phyloP scores from a whole-genome alignment of 1,140 invertebrate genomes.

The Brachionus paranguensis region DNA sequence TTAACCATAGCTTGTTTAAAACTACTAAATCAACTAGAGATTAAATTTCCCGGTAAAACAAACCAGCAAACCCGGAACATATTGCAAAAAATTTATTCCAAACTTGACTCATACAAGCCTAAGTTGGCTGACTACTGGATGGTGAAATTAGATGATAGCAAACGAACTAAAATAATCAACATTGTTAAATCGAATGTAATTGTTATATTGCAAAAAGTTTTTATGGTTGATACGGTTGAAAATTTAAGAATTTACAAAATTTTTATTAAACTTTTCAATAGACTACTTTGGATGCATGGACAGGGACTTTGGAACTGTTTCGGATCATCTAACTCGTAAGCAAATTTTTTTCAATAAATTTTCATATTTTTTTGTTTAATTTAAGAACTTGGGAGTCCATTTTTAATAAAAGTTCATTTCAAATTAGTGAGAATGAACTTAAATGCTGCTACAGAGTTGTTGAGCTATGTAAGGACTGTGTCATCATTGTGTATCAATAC shows the following conservation, averaged over 20 bases:
- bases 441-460: slow-evolving; percentile 53
- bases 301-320: slow-evolving; percentile 56
- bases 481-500: slow-evolving; percentile 56
- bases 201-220: slow-evolving; percentile 49
- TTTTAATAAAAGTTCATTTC: slow-evolving; percentile 52
- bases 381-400: slow-evolving; percentile 54
- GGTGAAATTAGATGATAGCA: slow-evolving; percentile 54
- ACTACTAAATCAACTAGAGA: slow-evolving; percentile 52
- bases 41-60: slow-evolving; percentile 54
- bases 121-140: slow-evolving; percentile 55
- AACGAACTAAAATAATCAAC: slow-evolving; percentile 52
- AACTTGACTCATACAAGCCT: slow-evolving; percentile 55
- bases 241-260: slow-evolving; percentile 50
- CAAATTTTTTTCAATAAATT: not conserved
- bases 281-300: slow-evolving; percentile 54
- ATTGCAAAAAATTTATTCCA: slow-evolving; percentile 51
- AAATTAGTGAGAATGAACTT: slow-evolving; percentile 48
- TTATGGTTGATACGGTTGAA: slow-evolving; percentile 46
- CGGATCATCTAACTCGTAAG: slow-evolving; percentile 13
- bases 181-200: slow-evolving; percentile 53
- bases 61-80: slow-evolving; percentile 50
- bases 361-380: slow-evolving; percentile 5
- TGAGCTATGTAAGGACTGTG: slow-evolving; percentile 53
- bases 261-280: slow-evolving; percentile 52
- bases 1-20: slow-evolving; percentile 46